These are phyloP conservation scores for Apodemia mormo DNA, from an alignment of 2,888 invertebrate genomes.

Conservation along the genomic window DNA sequence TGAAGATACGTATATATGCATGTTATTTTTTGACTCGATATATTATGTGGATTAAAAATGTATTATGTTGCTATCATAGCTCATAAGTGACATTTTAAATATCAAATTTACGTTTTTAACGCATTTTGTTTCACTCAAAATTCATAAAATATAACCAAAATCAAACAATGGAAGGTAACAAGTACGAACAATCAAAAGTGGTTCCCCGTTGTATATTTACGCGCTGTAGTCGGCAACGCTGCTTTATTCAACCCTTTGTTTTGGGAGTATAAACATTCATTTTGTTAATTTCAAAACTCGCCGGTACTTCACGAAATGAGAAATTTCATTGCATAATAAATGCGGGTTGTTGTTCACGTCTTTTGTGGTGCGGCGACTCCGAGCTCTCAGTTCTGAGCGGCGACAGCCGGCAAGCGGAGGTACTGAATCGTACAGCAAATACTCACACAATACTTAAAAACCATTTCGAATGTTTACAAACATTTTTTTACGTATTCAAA, in stretches of 20 bases:
- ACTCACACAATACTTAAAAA: not conserved
- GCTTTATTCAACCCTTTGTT: constrained; percentile 18
- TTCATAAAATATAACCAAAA: not conserved
- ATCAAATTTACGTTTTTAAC: too few relatives aligned
- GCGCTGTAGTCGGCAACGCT: not conserved
- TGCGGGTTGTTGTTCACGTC: constrained; percentile 8
- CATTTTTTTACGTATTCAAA: not conserved
- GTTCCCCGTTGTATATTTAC: constrained; percentile 9
- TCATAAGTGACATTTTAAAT: too few relatives aligned
- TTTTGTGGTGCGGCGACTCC: not conserved
- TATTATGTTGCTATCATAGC: too few relatives aligned
- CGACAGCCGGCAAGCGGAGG: not conserved
- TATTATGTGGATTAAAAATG: too few relatives aligned
- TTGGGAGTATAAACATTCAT: constrained; percentile 7
- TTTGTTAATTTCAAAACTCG: constrained; percentile 15
- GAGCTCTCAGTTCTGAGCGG: not conserved
- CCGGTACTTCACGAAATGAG: constrained; percentile 8
- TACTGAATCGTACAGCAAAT: not conserved
- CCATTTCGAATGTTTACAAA: not conserved
- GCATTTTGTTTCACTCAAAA: not conserved
- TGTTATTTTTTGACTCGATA: too few relatives aligned
- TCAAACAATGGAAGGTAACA: constrained; percentile 6
- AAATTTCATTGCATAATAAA: constrained; percentile 16
- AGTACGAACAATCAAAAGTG: not conserved
- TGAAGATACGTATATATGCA: too few relatives aligned